Evolutionary conservation across 1,140 invertebrate species (phyloP), one percentile per base, ranked within the genome.

Genomic region (Aculops lycopersici): DNA sequence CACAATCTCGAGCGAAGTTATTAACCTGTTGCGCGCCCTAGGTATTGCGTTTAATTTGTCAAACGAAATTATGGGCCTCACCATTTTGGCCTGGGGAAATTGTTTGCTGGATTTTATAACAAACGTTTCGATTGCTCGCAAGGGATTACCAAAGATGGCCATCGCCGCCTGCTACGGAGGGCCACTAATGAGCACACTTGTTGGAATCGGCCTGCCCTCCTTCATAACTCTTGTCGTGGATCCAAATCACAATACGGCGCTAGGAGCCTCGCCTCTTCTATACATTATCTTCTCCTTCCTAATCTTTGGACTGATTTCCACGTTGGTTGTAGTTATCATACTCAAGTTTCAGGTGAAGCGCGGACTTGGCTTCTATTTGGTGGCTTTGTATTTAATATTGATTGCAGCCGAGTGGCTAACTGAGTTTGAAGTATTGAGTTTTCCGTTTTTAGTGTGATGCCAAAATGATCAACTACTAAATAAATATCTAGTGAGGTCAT

Each of bases 81-180:
- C 69, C 12, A 56, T 72, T 35, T 57, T 73, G 17, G 68, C 71
- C 0, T 71, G 68, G 69, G 68, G 68, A 21, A 73, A 73, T 53
- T 68, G 65, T 51, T 54, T 73, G 19, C 36, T 50, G 20, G 70
- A 73, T 62, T 56, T 70, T 17, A 63, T 73, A 46, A 60, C 70
- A 2, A 68, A 73, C 48, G 52, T 66, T 1, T 50, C 65, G 15
- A 64, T 71, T 46, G 67, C 71, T 1, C 58, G 58, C 41, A 63
- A 62, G 49, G 69, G 69, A 2, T 68, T 61, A 51, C 63, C 69
- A 0, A 54, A 65, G 41, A 71, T 71, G 66, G 70, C 65, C 2
- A 66, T 69, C 45, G 62, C 68, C 2, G 70, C 70, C 2, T 70
- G 68, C 44, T 70, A 70, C 50, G 70, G 69, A 20, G 68, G 68